Evolutionary conservation across 2,888 invertebrate genomes (phyloP), one percentile per base, ranked within the genome.

Genomic region (Syrista parreyssii): DNA sequence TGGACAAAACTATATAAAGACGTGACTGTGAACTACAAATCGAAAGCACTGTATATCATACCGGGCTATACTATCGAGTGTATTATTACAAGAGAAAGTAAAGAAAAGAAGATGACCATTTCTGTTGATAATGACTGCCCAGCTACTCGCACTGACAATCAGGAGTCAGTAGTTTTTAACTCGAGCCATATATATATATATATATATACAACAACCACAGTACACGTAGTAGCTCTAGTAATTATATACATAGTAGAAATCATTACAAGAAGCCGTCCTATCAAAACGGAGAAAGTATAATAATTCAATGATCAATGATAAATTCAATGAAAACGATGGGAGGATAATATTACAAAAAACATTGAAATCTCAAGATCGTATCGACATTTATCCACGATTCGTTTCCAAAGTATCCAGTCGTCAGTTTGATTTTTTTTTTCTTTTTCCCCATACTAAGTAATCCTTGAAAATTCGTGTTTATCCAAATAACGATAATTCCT

Each of bases 301-400:
- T 23, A 23, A 23, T 23, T 23, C 9, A 23, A 55, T 9, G 55
- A 55, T 55, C 23, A 23, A 40, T 23, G 15, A 23, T 40, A 40
- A 15, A 40, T 4, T 4, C 4, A 4, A 15, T 6, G 15, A 55
- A 34, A 34, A 34, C 23, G 6, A 23, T 23, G 9, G 9, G 9
- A 23, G 6, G 0, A 55, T 23, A 55, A 23, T 55, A 15, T 40
- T 6, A 23, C 35, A 35, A 35, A 2, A 55, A 23, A 1, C 23
- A 55, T 55, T 55, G 9, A 55, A 55, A 55, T 55, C 0, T 23
- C 23, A 40, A 15, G 0, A 55, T 55, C 2, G 4, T 1, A 6
- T 15, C 4, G 15, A 40, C 0, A 15, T 40, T 15, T 55, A 0
- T 23, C 1, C 15, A 1, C 2, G 2, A 55, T 6, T 9, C 2